Conservation (phyloP, 2,888 invertebrate genomes). For the Podotricha telesiphe region DNA sequence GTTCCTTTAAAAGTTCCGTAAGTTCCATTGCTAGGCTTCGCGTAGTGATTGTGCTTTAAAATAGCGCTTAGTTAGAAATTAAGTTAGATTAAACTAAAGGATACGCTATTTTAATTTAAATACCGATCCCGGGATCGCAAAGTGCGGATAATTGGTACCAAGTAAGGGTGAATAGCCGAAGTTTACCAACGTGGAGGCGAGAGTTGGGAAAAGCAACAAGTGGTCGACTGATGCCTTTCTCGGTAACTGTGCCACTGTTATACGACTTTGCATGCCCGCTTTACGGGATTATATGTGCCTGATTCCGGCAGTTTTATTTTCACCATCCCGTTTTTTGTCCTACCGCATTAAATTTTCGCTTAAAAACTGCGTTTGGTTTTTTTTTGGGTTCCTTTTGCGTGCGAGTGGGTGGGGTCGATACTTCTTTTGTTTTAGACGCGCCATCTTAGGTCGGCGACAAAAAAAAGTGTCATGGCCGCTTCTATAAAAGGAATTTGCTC, state of each 20-base stretch:
- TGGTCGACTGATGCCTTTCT: slow-evolving; percentile 77
- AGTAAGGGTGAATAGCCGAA: slow-evolving; percentile 58
- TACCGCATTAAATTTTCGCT: slow-evolving; percentile 29
- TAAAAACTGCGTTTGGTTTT: too few relatives aligned
- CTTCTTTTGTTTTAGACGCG: slow-evolving; percentile 82
- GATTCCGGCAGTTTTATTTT: slow-evolving; percentile 58
- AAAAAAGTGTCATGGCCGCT: slow-evolving; percentile 82
- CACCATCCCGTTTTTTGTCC: slow-evolving; percentile 51
- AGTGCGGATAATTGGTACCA: slow-evolving; percentile 45
- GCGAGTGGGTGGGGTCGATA: slow-evolving; percentile 69
- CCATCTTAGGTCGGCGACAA: slow-evolving; percentile 79
- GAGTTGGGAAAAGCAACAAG: slow-evolving; percentile 77
- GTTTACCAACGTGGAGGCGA: slow-evolving; percentile 56
- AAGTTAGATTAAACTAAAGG: slow-evolving; percentile 12
- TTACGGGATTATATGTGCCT: slow-evolving; percentile 63
- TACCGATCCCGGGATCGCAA: slow-evolving; percentile 34
- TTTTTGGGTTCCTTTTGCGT: slow-evolving; percentile 48
- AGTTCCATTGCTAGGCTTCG: slow-evolving; percentile 36
- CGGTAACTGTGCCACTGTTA: slow-evolving; percentile 79
- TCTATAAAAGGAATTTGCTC: slow-evolving; percentile 47
- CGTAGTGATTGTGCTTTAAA: slow-evolving; percentile 38
- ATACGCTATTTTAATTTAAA: slow-evolving; percentile 31
- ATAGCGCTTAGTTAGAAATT: slow-evolving; percentile 18
- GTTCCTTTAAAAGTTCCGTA: slow-evolving; percentile 58
- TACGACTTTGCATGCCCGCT: slow-evolving; percentile 79